Evolutionary conservation across 2,113 vertebrate genomes (phyloP).

Genomic region (Pleuronectes platessa): DNA sequence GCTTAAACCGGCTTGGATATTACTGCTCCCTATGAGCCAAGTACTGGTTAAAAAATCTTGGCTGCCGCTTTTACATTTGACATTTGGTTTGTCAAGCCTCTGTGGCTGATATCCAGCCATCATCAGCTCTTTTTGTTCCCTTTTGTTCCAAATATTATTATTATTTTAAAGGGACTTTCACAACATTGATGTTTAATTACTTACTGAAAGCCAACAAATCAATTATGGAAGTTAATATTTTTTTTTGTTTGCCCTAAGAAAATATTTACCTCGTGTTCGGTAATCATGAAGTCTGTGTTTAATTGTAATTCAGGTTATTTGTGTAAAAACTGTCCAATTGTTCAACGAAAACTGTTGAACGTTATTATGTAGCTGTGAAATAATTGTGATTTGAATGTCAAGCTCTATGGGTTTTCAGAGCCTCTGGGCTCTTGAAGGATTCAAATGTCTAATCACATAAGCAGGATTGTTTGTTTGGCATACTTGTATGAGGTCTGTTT

Average conservation of each 20-base stretch:
- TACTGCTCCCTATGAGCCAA: conserved; percentile 17
- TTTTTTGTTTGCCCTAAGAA: neutral
- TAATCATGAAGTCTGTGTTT: neutral
- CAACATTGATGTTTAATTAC: neutral
- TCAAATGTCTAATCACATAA: too few relatives aligned
- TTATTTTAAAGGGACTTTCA: neutral
- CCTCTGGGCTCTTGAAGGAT: too few relatives aligned
- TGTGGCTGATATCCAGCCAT: conserved; percentile 2
- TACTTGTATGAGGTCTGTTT: neutral
- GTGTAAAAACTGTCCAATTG: neutral
- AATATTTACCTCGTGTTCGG: too few relatives aligned
- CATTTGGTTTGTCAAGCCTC: conserved; percentile 8
- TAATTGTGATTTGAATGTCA: neutral
- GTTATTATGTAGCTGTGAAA: neutral
- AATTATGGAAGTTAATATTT: neutral
- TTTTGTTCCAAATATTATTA: conserved; percentile 4
- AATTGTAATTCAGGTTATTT: neutral
- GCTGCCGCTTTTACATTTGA: conserved; percentile 30
- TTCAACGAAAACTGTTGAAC: neutral
- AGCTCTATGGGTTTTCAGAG: neutral
- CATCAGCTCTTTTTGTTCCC: neutral
- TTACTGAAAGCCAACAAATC: neutral
- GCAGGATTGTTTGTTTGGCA: neutral
- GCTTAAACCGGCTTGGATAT: conserved; percentile 49
- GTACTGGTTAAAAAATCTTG: conserved; percentile 23